These are phyloP conservation scores for Drosophila carrolli DNA, from an alignment of 1,140 invertebrate species.

Conservation along the genomic window DNA sequence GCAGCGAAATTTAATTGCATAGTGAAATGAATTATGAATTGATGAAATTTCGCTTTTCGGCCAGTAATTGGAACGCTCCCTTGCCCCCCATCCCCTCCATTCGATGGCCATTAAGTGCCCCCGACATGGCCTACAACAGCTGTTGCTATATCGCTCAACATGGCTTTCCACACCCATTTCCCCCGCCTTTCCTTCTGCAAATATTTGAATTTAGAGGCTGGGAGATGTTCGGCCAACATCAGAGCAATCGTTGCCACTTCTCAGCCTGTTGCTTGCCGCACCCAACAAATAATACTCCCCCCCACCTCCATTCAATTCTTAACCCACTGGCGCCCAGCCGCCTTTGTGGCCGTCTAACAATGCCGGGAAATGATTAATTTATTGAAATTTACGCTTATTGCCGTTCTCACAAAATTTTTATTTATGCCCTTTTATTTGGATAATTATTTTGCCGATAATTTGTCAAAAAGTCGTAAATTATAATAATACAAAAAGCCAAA, in stretches of 20 bases:
- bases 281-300: constrained; percentile 16
- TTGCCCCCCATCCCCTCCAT: background rate
- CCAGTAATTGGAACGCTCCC: constrained; percentile 25
- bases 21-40: constrained; percentile 46
- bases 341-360: constrained; percentile 45
- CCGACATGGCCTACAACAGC: constrained; percentile 70
- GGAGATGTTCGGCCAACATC: constrained; percentile 36
- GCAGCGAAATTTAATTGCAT: constrained; percentile 63
- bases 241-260: constrained; percentile 37
- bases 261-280: constrained; percentile 36
- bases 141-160: constrained; percentile 76
- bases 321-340: background rate
- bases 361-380: constrained; percentile 72
- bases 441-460: constrained; percentile 79
- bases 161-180: constrained; percentile 14
- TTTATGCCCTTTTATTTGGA: constrained; percentile 71
- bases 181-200: constrained; percentile 34
- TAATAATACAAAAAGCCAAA: constrained; percentile 52
- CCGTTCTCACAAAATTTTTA: constrained; percentile 54
- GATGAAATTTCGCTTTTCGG: constrained; percentile 34
- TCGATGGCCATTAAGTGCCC: constrained; percentile 49
- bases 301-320: background rate
- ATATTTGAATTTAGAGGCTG: constrained; percentile 69
- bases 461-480: constrained; percentile 82
- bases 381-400: constrained; percentile 81